A percentile compares a stretch with the other conserved stretches of the same genome.
These are phyloP conservation scores for Motacilla tschutschensis DNA, from an alignment of 2,113 vertebrate species.

Conservation along the genomic window DNA sequence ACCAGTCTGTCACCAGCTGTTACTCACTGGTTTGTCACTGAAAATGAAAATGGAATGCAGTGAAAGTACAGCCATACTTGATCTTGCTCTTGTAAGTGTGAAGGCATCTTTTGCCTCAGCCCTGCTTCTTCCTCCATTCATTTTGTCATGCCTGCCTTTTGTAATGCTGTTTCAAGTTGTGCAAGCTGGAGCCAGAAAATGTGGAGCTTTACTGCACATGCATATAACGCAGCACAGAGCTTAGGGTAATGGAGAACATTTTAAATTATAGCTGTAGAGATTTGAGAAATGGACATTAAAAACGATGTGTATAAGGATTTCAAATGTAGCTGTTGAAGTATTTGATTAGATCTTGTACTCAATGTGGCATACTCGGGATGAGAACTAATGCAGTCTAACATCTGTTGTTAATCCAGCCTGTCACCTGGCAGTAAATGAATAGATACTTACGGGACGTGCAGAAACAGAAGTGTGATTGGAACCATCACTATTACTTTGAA, in stretches of 20 bases:
- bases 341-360: slow-evolving; percentile 21
- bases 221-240: neutral
- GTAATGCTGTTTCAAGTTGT: neutral
- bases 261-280: neutral
- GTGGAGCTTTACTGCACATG: neutral
- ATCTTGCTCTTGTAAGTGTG: neutral
- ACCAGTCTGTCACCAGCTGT: neutral
- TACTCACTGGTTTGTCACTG: neutral
- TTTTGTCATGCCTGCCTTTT: neutral
- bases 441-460: neutral
- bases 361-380: neutral
- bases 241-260: neutral
- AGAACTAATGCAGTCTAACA: slow-evolving; percentile 22
- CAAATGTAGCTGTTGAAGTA: neutral
- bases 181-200: neutral
- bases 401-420: slow-evolving; percentile 23
- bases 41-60: neutral
- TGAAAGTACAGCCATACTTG: neutral
- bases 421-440: slow-evolving; percentile 26
- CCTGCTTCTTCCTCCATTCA: neutral
- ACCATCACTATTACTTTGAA: neutral
- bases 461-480: neutral
- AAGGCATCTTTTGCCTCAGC: neutral
- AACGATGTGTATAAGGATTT: neutral
- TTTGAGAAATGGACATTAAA: neutral